A percentile compares a stretch with the other conserved stretches of the same genome.
Evolutionary conservation across 2,888 invertebrate species (phyloP).

Genomic region (Automeris io): DNA sequence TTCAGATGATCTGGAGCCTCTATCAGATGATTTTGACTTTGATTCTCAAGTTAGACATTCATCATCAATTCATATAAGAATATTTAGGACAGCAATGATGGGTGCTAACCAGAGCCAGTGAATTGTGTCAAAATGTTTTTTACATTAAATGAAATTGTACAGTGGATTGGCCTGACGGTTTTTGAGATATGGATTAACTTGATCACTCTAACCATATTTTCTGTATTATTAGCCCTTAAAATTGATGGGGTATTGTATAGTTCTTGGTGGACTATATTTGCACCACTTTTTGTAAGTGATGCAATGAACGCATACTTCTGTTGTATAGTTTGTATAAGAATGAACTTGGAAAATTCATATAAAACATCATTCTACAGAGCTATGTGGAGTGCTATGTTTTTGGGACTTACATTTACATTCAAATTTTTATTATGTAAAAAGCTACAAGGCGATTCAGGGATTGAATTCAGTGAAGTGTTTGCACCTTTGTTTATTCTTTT

Average conservation of each 20-base stretch:
- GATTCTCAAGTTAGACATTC: conserved; percentile 83
- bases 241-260: conserved; percentile 79
- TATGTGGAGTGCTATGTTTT: conserved; percentile 89
- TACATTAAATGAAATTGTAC: conserved; percentile 91
- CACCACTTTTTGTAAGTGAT: conserved; percentile 94
- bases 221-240: conserved; percentile 88
- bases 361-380: conserved; percentile 88
- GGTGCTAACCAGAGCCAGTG: conserved; percentile 49
- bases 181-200: conserved; percentile 97
- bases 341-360: conserved; percentile 88
- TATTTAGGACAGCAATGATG: conserved; percentile 78
- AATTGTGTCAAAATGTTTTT: conserved; percentile 82
- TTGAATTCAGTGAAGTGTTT: conserved; percentile 95
- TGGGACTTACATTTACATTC: conserved; percentile 91
- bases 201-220: conserved; percentile 88
- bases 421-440: conserved; percentile 94
- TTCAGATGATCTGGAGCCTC: conserved; percentile 90
- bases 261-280: conserved; percentile 94
- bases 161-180: conserved; percentile 95
- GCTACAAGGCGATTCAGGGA: conserved; percentile 85
- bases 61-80: conserved; percentile 90
- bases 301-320: conserved; percentile 96
- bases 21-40: conserved; percentile 85
- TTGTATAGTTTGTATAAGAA: conserved; percentile 94
- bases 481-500: conserved; percentile 93